Evolutionary conservation across 1,140 invertebrate genomes (phyloP).

Genomic region (Drosophila tristis): DNA sequence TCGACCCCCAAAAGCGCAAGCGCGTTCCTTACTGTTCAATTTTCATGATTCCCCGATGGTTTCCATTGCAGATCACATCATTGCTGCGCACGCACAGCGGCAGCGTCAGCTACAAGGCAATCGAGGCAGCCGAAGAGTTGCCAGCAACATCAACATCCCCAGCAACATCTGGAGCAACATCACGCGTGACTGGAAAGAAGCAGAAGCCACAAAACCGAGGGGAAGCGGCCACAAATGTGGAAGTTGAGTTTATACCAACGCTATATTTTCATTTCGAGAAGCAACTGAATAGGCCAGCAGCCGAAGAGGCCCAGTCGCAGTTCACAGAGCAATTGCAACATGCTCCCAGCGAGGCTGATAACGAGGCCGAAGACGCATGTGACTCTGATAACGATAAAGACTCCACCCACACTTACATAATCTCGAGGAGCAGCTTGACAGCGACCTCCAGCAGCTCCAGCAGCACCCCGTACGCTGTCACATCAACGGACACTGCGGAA

Average conservation of each 20-base stretch:
- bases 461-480: slow-evolving; percentile 64
- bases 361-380: slow-evolving; percentile 26
- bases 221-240: slow-evolving; percentile 36
- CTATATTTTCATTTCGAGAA: slow-evolving; percentile 64
- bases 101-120: slow-evolving; percentile 66
- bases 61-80: slow-evolving; percentile 70
- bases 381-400: slow-evolving; percentile 57
- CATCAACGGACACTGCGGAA: slow-evolving; percentile 70
- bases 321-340: slow-evolving; percentile 33
- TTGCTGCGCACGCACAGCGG: slow-evolving; percentile 67
- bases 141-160: slow-evolving; percentile 21
- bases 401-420: slow-evolving; percentile 73
- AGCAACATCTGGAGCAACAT: slow-evolving; percentile 1
- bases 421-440: slow-evolving; percentile 66
- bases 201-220: background rate
- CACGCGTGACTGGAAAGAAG: slow-evolving; percentile 4
- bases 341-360: slow-evolving; percentile 38
- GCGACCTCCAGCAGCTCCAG: slow-evolving; percentile 43
- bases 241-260: slow-evolving; percentile 76
- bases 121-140: slow-evolving; percentile 51
- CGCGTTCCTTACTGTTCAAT: too few relatives aligned
- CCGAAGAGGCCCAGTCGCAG: slow-evolving; percentile 7
- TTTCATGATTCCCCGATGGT: background rate
- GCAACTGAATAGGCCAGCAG: slow-evolving; percentile 19
- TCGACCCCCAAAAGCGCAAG: too few relatives aligned